These are phyloP conservation scores for Aporophyla lueneburgensis DNA, from an alignment of 2,888 invertebrate species.

Conservation along the genomic window DNA sequence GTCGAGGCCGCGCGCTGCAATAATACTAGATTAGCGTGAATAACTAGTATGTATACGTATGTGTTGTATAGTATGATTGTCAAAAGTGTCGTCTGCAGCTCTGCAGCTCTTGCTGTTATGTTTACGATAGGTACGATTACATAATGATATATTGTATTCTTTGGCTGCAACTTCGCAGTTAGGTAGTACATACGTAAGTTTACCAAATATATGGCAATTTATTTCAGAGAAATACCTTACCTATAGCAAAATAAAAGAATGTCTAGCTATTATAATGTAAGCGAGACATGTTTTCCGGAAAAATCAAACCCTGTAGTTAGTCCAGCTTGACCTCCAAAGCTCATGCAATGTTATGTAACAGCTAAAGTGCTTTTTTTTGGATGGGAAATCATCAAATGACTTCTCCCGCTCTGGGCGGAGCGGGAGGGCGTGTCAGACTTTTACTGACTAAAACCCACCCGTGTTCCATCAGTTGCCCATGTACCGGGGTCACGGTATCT, in stretches of 20 bases:
- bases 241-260: no score
- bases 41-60: not conserved
- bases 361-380: no score
- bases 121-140: constrained; percentile 14
- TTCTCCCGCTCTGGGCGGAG: no score
- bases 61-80: not conserved
- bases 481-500: no score
- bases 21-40: constrained; percentile 19
- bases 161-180: not conserved
- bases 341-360: constrained; percentile 16
- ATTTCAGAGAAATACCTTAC: no score
- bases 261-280: not conserved
- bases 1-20: constrained; percentile 23
- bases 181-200: no score
- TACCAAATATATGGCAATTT: no score
- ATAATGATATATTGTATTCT: not conserved
- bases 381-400: no score
- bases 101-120: constrained; percentile 6
- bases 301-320: not conserved
- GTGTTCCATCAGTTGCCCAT: no score
- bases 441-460: no score
- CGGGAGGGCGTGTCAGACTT: no score
- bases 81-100: constrained; percentile 25
- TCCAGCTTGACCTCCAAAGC: not conserved
- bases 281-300: not conserved